Base-by-base conservation (phyloP, 2,888 invertebrate species). In the Tenthredo notha region DNA sequence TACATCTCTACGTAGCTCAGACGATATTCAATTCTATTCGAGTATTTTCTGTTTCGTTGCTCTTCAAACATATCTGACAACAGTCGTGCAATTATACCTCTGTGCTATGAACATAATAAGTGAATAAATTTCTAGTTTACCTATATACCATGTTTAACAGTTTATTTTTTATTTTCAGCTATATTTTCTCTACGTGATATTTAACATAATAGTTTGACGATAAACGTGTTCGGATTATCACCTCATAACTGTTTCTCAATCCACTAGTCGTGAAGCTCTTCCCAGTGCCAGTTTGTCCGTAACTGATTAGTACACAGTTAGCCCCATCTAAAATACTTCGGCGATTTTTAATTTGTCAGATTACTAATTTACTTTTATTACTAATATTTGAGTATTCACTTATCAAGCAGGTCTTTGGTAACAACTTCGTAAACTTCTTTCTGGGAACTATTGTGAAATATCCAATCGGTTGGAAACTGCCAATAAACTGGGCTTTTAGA, bases 231-330 rank as follows among this genome's bases (percentile, higher is more conserved):
- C 9, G 25, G 25, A 61, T 61, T 61, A 61, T 85, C 87, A 90
- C 90, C 86, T 89, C 88, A 88, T 89, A 90, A 67, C 88, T 88
- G 84, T 88, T 90, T 54, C 86, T 86, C 0, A 90, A 54, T 25
- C 89, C 89, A 7, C 85, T 85, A 5, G 87, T 84, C 0, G 91
- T 90, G 80, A 90, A 90, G 65, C 90, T 90, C 54, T 90, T 90
- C 58, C 90, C 94, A 25, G 92, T 91, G 40, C 94, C 93, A 0
- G 93, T 93, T 90, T 94, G 94, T 1, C 94, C 94, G 86, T 92
- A 94, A 74, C 91, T 89, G 74, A 93, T 87, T 77, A 94, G 88
- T 25, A 93, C 88, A 15, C 91, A 93, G 88, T 90, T 91, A 61
- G 88, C 88, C 0, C 93, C 93, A 37, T 89, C 89, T 86, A 93